Percentiles rank a stretch among this genome's conserved stretches.
Evolutionary conservation across 2,113 vertebrate genomes (phyloP).

Genomic region (Eurypyga helias): DNA sequence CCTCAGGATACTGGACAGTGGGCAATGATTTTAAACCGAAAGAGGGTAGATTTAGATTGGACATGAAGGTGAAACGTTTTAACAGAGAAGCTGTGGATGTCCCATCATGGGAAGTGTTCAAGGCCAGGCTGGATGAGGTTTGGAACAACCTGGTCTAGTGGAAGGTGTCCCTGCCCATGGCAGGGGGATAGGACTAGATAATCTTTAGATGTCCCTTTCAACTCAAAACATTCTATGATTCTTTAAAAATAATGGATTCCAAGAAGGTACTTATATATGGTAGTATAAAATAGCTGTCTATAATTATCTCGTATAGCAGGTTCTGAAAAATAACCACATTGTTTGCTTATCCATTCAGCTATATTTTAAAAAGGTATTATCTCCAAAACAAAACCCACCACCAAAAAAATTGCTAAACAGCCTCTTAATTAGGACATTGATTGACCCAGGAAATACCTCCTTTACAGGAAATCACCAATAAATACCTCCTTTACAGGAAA

Average conservation of each 20-base stretch:
- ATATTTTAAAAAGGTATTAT: not conserved
- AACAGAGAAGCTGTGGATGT: not conserved
- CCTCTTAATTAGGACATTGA: not conserved
- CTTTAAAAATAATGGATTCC: not conserved
- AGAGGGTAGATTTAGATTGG: not conserved
- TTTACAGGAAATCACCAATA: not conserved
- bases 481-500: not conserved
- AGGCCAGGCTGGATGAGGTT: not conserved
- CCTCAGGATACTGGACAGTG: not conserved
- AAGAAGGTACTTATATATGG: rapidly evolving
- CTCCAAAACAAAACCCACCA: not conserved
- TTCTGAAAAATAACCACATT: not conserved
- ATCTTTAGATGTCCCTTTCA: not conserved
- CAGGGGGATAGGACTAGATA: not conserved
- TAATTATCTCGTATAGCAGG: not conserved
- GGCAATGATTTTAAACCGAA: not conserved
- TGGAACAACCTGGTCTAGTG: not conserved
- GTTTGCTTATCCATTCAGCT: not conserved
- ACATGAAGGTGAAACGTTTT: not conserved
- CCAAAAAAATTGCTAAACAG: not conserved
- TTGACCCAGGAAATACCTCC: not conserved
- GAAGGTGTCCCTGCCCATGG: not conserved
- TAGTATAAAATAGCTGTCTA: not conserved
- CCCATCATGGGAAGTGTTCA: not conserved
- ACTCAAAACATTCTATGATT: not conserved